Base-by-base conservation (phyloP, 2,113 vertebrate genomes). In the Paracanthobrama guichenoti region DNA sequence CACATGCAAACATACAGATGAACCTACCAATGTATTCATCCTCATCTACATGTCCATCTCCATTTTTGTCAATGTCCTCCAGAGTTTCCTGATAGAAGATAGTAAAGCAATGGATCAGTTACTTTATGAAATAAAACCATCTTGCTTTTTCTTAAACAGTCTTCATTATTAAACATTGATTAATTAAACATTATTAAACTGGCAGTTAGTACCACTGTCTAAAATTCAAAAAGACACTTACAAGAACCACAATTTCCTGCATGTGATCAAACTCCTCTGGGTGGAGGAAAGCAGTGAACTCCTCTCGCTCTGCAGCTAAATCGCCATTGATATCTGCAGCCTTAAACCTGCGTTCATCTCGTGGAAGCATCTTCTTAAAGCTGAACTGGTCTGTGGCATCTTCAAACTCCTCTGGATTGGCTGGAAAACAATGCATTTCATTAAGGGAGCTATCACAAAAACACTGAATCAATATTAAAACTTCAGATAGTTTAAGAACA, bases 191-290 rank as follows among this genome's bases (percentile, higher is more conserved):
- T 1, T 31, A 39, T 6, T 39, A 87, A 50, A 35, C 84, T 86
- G 81, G 44, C 74, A 89, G 66, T 73, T 84, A 84, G 87, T 87
- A 87, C 13, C 42, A 24, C 35, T 0, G 24, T 60, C 24, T 73
- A 73, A 46, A 60, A 22, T 28, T 26, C 46, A 28, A 59, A 72
- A 53, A 2, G 2, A 46, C 4, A 85, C 97, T 96, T 94, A 99
- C 98, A 92, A 96, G 91, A 90, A 99, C 94, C 79, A 99, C 98
- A 2, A 96, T 97, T 85, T 96, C 97, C 89, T 94, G 98, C 98
- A 99, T 99, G 78, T 98, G 97, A 57, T 98, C 97, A 88, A 99
- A 99, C 91, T 99, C 98, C 89, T 99, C 98, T 0, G 97, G 98
- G 88, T 99, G 97, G 81, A 99, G 95, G 87, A 99, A 99, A 78